Evolutionary conservation across 2,888 invertebrate genomes (phyloP), one percentile per base, ranked within the genome.

Genomic region (Erebia palarica): DNA sequence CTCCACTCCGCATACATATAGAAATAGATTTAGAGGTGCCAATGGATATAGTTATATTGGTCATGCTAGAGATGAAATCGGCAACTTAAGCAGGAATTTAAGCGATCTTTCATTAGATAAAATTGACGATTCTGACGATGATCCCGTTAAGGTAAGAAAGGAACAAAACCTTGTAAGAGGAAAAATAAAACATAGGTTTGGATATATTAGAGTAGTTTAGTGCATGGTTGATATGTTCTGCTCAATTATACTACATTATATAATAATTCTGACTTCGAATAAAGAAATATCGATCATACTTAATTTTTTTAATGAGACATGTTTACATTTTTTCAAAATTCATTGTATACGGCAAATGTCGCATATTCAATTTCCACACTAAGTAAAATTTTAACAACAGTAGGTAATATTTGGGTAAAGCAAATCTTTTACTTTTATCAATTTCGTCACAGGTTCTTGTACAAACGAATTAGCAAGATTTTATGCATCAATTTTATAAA

Each of bases 61-160:
- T 70, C 78, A 79, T 69, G 80, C 80, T 78, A 83, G 82, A 78
- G 83, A 88, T 73, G 87, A 87, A 60, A 73, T 88, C 74, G 86
- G 85, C 74, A 85, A 85, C 73, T 76, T 92, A 65, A 86, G 84
- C 42, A 86, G 86, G 69, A 81, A 87, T 79, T 78, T 92, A 63
- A 92, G 92, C 74, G 88, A 92, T 81, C 78, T 93, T 27, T 91
- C 92, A 3, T 82, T 93, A 77, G 91, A 92, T 84, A 90, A 81
- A 78, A 83, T 88, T 77, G 84, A 79, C 77, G 89, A 90, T 79
- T 91, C 89, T 68, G 92, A 92, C 79, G 91, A 91, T 77, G 92
- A 92, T 78, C 84, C 84, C 13, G 71, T 78, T 0, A 92, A 92
- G 91, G 92, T 92, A 87, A 86, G 84, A 72, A 71, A 44, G 53